phyloP scores from a whole-genome alignment of 2,113 vertebrate genomes.

The mouse (Mus musculus) region GRCm39 chr1:163524501-163525000 shows the following conservation, averaged over 20 bases:
- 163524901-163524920: not conserved
- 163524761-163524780: not conserved
- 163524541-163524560: not conserved
- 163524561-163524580: not conserved
- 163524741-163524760: no score
- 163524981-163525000: not conserved
- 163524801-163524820: not conserved
- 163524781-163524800: not conserved
- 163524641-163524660: not conserved
- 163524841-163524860: not conserved
- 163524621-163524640: not conserved
- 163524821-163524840: not conserved
- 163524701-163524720: not conserved
- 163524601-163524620: not conserved
- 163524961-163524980: accelerated
- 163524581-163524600: not conserved
- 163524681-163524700: not conserved
- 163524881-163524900: not conserved
- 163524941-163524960: not conserved
- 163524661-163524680: not conserved
- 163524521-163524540: not conserved
- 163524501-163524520: not conserved
- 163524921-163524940: not conserved
- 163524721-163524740: not conserved
- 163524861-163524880: not conserved